phyloP scores from a whole-genome alignment of 2,113 vertebrate genomes.

The Acanthochromis polyacanthus region DNA sequence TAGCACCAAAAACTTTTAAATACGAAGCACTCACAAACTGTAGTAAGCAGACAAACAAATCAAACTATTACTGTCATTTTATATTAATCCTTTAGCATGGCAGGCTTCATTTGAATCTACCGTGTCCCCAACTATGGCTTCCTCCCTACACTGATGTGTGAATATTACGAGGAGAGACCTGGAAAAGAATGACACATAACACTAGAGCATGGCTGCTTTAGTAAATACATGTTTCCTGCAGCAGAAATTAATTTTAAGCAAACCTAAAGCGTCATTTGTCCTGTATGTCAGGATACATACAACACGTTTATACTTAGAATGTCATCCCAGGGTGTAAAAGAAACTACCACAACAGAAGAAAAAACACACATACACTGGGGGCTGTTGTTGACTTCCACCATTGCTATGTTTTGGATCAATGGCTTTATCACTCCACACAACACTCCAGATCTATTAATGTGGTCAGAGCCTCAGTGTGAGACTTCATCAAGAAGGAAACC shows the following conservation, averaged over 20 bases:
- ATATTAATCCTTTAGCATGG: too few relatives aligned
- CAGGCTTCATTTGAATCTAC: too few relatives aligned
- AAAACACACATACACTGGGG: constrained; percentile 1
- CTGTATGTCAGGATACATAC: not conserved
- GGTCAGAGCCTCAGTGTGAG: constrained; percentile 12
- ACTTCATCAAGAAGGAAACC: constrained; percentile 41
- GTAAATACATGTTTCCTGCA: not conserved
- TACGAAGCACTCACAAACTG: too few relatives aligned
- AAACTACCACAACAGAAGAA: not conserved
- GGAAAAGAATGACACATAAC: not conserved
- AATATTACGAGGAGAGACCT: not conserved
- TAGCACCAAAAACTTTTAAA: too few relatives aligned
- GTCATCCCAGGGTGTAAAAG: not conserved
- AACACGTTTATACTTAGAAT: constrained; percentile 6
- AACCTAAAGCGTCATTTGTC: constrained; percentile 15
- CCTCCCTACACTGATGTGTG: not conserved
- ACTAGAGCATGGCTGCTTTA: not conserved
- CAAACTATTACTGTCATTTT: too few relatives aligned
- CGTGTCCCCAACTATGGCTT: too few relatives aligned
- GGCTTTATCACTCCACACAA: constrained; percentile 25
- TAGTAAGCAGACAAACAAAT: too few relatives aligned
- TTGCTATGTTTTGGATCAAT: constrained; percentile 36
- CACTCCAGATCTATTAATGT: constrained; percentile 33
- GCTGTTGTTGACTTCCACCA: constrained; percentile 14
- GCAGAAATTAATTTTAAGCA: constrained; percentile 6